These are phyloP conservation scores for Synergus gifuensis DNA, from an alignment of 2,888 invertebrate species.

Conservation along the genomic window DNA sequence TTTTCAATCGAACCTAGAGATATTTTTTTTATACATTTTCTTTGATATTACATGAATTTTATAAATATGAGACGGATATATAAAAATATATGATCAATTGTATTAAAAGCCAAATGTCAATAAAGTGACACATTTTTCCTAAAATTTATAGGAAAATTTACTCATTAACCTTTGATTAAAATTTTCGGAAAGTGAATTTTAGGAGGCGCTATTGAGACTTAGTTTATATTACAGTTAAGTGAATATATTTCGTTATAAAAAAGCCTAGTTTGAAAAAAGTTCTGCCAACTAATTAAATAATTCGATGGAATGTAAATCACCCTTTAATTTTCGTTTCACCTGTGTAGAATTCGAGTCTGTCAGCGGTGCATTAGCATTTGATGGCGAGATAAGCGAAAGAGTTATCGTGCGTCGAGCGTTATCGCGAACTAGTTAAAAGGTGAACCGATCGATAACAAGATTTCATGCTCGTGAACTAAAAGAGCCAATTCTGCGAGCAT, in stretches of 20 bases:
- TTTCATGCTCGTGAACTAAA: conserved; percentile 35
- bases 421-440: conserved; percentile 37
- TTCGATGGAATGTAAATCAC: not conserved
- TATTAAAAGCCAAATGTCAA: not conserved
- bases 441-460: conserved; percentile 36
- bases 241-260: no score
- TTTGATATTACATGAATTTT: not conserved
- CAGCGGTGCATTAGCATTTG: conserved; percentile 1
- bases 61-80: not conserved
- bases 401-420: conserved; percentile 16
- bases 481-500: conserved; percentile 26
- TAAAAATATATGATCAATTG: not conserved
- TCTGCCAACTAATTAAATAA: not conserved
- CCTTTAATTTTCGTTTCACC: not conserved
- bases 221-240: no score
- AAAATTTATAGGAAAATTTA: not conserved
- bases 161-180: no score
- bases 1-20: not conserved
- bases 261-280: no score
- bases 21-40: not conserved
- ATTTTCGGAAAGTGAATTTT: no score
- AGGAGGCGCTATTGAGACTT: no score
- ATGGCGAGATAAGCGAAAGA: conserved; percentile 14
- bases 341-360: not conserved
- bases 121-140: not conserved